A percentile compares a stretch with the other conserved stretches of the same genome.
Evolutionary conservation across 2,888 invertebrate genomes (phyloP).

Genomic region (Agapostemon virescens): DNA sequence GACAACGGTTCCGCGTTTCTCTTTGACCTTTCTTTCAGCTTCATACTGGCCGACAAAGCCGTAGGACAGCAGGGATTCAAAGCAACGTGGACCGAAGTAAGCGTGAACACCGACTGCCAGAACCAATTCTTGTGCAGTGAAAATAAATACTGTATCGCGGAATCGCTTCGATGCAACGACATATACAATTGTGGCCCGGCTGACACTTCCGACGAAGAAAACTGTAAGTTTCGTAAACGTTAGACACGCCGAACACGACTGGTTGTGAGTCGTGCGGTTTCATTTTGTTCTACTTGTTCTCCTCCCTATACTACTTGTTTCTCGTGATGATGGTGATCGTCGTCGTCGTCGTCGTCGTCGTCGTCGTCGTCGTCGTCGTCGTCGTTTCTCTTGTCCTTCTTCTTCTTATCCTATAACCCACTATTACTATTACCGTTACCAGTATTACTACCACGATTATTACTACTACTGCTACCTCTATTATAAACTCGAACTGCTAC

Average conservation of each 20-base stretch:
- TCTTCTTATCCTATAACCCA: conserved; percentile 29
- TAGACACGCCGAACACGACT: conserved; percentile 51
- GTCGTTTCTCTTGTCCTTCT: conserved; percentile 63
- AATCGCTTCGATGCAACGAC: conserved; percentile 88
- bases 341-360: conserved; percentile 66
- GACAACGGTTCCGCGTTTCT: background rate
- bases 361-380: conserved; percentile 63
- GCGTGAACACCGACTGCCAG: conserved; percentile 83
- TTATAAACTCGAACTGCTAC: too few species aligned
- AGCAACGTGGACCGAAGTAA: conserved; percentile 96
- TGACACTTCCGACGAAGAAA: conserved; percentile 88
- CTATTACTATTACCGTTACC: too few species aligned
- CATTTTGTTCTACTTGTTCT: conserved; percentile 24
- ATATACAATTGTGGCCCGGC: conserved; percentile 92
- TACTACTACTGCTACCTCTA: conserved; percentile 1
- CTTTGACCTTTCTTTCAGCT: conserved; percentile 84
- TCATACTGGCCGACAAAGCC: conserved; percentile 96
- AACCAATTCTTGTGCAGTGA: conserved; percentile 87
- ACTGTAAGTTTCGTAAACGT: conserved; percentile 86
- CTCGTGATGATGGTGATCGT: background rate
- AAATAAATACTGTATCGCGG: conserved; percentile 90
- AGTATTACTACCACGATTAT: background rate
- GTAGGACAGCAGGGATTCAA: conserved; percentile 96
- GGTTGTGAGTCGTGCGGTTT: conserved; percentile 55
- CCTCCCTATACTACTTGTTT: background rate